A percentile compares a stretch with the other conserved stretches of the same genome.
These are phyloP conservation scores for Drosophila vallismaia DNA, from an alignment of 2,888 invertebrate genomes.

Conservation along the genomic window DNA sequence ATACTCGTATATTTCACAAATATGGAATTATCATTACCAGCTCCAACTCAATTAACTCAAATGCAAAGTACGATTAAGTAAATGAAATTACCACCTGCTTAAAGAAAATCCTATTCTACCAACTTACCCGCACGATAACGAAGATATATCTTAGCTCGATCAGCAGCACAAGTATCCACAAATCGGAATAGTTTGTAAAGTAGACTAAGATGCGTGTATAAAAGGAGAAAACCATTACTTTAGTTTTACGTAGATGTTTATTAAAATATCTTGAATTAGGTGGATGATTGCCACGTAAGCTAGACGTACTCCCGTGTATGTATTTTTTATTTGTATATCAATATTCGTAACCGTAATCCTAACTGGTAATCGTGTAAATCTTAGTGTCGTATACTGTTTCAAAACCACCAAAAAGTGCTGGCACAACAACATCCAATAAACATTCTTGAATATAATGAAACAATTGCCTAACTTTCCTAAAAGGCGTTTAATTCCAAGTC, in stretches of 20 bases:
- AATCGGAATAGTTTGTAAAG: slow-evolving; percentile 9
- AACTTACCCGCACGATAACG: slow-evolving; percentile 53
- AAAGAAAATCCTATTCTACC: slow-evolving; percentile 52
- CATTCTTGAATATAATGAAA: slow-evolving; percentile 64
- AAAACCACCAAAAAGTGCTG: slow-evolving; percentile 82
- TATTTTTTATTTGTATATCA: slow-evolving; percentile 34
- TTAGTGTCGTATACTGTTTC: slow-evolving; percentile 67
- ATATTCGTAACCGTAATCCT: slow-evolving; percentile 6
- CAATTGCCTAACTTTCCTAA: neutral
- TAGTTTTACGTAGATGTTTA: slow-evolving; percentile 26
- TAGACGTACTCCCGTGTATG: slow-evolving; percentile 13
- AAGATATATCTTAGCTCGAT: slow-evolving; percentile 28
- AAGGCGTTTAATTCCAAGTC: neutral
- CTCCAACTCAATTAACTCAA: slow-evolving; percentile 38
- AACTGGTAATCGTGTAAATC: slow-evolving; percentile 13
- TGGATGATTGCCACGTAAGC: slow-evolving; percentile 4
- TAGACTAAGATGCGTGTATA: slow-evolving; percentile 22
- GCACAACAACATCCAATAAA: slow-evolving; percentile 77
- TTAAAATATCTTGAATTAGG: slow-evolving; percentile 10
- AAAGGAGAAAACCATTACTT: neutral
- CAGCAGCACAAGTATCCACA: slow-evolving; percentile 17
- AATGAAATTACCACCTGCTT: slow-evolving; percentile 73
- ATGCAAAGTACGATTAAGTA: slow-evolving; percentile 55
- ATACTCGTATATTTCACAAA: neutral
- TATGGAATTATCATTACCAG: neutral